phyloP scores from a whole-genome alignment of 1,140 invertebrate genomes.

The Bombus difficillimus region DNA sequence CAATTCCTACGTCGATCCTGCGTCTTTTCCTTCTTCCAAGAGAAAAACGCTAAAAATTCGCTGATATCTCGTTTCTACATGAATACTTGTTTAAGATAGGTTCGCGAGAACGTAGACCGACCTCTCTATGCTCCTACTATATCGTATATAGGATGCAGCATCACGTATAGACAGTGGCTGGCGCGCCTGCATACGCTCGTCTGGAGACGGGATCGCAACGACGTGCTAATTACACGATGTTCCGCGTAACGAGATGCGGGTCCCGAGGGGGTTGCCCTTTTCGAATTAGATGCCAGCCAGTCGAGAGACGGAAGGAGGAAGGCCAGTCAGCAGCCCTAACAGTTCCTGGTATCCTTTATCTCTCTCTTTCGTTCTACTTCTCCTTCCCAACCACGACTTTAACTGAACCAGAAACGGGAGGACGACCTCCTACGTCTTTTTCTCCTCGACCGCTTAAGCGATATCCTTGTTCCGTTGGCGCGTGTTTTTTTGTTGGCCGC shows the following conservation, averaged over 20 bases:
- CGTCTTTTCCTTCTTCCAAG: background rate
- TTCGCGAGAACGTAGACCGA: background rate
- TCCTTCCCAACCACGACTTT: background rate
- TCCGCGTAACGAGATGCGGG: conserved; percentile 80
- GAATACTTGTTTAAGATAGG: background rate
- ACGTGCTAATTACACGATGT: conserved; percentile 81
- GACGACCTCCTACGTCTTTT: conserved; percentile 14
- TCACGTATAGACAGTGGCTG: conserved; percentile 61
- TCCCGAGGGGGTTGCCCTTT: conserved; percentile 68
- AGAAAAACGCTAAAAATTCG: background rate
- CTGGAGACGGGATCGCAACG: conserved; percentile 69
- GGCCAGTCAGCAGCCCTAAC: conserved; percentile 50
- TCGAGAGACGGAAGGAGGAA: conserved; percentile 55
- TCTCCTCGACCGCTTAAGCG: conserved; percentile 49
- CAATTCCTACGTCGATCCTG: background rate
- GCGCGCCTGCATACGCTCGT: conserved; percentile 11
- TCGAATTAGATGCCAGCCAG: conserved; percentile 57
- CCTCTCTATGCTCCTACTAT: background rate
- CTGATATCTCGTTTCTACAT: background rate
- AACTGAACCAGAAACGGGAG: background rate
- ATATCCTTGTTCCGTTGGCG: conserved; percentile 39
- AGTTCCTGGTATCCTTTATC: conserved; percentile 68
- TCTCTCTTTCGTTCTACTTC: background rate
- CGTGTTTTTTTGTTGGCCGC: conserved; percentile 37
- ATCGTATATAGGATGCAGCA: conserved; percentile 26